Percentiles rank a stretch among this genome's conserved stretches.
Conservation (phyloP, 2,113 vertebrate species). For the Natator depressus region DNA sequence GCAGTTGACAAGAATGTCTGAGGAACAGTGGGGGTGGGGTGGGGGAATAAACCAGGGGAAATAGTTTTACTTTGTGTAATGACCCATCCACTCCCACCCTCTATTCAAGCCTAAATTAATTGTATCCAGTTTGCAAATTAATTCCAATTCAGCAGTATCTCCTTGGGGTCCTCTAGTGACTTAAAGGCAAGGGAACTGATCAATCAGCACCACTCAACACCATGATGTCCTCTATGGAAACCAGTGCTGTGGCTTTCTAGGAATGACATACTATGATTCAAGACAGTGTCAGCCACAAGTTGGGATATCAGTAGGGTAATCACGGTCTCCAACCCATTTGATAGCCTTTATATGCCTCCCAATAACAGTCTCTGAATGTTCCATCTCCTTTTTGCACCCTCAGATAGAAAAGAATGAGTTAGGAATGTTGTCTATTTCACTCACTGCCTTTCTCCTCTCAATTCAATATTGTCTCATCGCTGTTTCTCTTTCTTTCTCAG, state of each 20-base stretch:
- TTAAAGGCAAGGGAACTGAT: not conserved
- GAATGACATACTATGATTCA: not conserved
- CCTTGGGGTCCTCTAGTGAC: not conserved
- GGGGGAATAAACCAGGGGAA: no score
- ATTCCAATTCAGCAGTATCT: no score
- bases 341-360: not conserved
- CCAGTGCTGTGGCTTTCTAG: not conserved
- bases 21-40: no score
- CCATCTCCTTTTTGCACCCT: not conserved
- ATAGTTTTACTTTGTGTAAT: no score
- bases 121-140: no score
- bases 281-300: not conserved
- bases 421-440: not conserved
- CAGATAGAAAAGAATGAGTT: not conserved
- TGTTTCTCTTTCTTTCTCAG: constrained; percentile 60
- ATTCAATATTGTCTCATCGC: constrained; percentile 33
- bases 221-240: not conserved
- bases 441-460: not conserved
- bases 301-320: not conserved
- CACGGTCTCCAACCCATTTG: not conserved
- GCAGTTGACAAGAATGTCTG: no score
- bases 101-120: no score
- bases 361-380: not conserved
- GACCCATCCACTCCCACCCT: no score
- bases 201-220: not conserved